Evolutionary conservation across 1,140 invertebrate genomes (phyloP).

Genomic region (Chionoecetes opilio): DNA sequence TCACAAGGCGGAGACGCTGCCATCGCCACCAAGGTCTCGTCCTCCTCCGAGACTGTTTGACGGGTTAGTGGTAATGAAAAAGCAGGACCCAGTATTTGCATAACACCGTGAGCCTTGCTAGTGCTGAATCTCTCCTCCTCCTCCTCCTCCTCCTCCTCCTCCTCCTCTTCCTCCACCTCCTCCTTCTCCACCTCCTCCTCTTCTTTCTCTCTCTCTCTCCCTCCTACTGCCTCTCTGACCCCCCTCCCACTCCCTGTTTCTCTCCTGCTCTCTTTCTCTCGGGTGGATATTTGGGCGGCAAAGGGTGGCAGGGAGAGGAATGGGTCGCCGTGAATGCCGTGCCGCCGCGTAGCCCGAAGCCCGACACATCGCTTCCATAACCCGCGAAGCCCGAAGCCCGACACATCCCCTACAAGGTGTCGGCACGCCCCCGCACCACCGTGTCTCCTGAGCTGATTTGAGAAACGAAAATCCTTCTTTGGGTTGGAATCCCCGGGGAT

Average conservation of each 20-base stretch:
- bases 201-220: background rate
- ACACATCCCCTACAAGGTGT: slow-evolving; percentile 61
- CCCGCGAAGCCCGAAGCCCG: background rate
- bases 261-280: slow-evolving; percentile 38
- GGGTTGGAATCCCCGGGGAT: slow-evolving; percentile 72
- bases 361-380: slow-evolving; percentile 29
- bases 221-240: background rate
- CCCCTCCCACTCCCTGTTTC: slow-evolving; percentile 44
- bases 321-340: no score
- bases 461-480: slow-evolving; percentile 79
- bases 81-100: slow-evolving; percentile 61
- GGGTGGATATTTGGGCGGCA: background rate
- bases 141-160: background rate
- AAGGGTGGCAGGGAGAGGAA: background rate
- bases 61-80: slow-evolving; percentile 67
- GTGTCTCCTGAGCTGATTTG: slow-evolving; percentile 68
- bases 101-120: slow-evolving; percentile 57
- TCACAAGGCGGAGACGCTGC: no score
- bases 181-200: background rate
- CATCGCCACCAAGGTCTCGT: background rate
- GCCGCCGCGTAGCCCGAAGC: background rate
- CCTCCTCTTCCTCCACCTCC: background rate
- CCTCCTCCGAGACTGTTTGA: slow-evolving; percentile 7
- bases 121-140: background rate
- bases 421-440: background rate